Percentiles rank a stretch among this genome's conserved stretches.
Conservation (phyloP, 2,113 vertebrate species). For the Planiliza haematocheilus region DNA sequence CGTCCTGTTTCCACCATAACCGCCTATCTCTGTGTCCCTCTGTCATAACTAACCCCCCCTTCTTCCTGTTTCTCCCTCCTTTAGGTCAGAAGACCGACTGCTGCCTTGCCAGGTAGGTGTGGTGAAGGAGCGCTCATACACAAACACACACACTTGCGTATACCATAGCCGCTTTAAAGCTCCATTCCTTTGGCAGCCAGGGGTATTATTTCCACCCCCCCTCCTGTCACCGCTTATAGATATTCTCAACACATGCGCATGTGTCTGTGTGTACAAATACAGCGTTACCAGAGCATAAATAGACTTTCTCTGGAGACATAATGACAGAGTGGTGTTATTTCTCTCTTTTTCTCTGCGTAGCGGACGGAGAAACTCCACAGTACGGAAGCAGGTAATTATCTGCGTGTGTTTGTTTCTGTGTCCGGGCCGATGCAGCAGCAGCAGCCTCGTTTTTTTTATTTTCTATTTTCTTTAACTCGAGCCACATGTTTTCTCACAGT, state of each 20-base stretch:
- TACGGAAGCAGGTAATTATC: constrained; percentile 94
- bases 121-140: constrained; percentile 55
- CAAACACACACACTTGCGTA: constrained; percentile 19
- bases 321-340: constrained; percentile 68
- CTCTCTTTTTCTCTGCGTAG: constrained; percentile 64
- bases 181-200: constrained; percentile 55
- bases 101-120: constrained; percentile 93
- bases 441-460: constrained; percentile 33
- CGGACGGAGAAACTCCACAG: constrained; percentile 89
- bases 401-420: constrained; percentile 25
- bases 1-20: constrained; percentile 53
- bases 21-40: constrained; percentile 54
- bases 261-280: constrained; percentile 65
- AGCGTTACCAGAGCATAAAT: constrained; percentile 73
- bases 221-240: constrained; percentile 58
- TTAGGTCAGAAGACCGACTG: constrained; percentile 96
- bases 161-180: constrained; percentile 39
- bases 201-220: constrained; percentile 57
- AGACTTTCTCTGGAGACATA: constrained; percentile 68
- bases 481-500: constrained; percentile 42
- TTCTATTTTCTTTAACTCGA: too few relatives aligned
- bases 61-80: constrained; percentile 71
- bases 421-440: constrained; percentile 15
- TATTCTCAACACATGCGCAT: constrained; percentile 63
- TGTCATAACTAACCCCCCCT: constrained; percentile 48